Conservation (phyloP, 2,797 vertebrate genomes). For the Falco cherrug region DNA sequence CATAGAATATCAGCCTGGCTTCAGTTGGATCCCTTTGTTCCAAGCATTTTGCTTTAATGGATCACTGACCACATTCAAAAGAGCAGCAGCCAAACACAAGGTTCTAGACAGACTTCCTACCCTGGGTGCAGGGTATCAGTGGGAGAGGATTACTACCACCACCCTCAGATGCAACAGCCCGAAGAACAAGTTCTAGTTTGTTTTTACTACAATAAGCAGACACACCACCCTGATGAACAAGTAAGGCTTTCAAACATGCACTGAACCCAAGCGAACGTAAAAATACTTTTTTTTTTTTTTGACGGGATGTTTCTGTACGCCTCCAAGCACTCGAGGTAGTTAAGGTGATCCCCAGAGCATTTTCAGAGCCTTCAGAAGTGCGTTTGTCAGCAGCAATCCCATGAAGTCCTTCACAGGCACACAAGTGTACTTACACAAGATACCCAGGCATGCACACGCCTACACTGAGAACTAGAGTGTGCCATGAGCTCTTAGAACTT, state of each 20-base stretch:
- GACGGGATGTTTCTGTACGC: background rate
- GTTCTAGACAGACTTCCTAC: background rate
- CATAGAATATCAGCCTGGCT: background rate
- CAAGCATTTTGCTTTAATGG: background rate
- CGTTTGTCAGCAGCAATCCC: background rate
- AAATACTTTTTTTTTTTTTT: background rate
- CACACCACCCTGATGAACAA: background rate
- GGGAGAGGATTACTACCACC: background rate
- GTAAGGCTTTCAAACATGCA: background rate
- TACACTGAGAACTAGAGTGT: background rate
- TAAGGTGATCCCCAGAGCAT: background rate
- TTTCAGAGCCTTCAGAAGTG: background rate
- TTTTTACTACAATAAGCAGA: background rate
- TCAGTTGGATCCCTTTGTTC: background rate
- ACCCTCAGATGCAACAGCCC: background rate
- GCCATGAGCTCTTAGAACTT: background rate
- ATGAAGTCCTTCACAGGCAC: background rate
- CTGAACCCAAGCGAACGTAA: background rate
- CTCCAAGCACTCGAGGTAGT: background rate
- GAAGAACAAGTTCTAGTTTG: background rate
- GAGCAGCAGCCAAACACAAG: background rate
- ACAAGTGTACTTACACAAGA: background rate
- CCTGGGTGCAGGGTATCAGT: background rate
- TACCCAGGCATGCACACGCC: background rate
- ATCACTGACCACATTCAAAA: background rate